Evolutionary conservation across 1,140 invertebrate genomes (phyloP), one percentile per base, ranked within the genome.

Genomic region (Scaptomyza graminum): DNA sequence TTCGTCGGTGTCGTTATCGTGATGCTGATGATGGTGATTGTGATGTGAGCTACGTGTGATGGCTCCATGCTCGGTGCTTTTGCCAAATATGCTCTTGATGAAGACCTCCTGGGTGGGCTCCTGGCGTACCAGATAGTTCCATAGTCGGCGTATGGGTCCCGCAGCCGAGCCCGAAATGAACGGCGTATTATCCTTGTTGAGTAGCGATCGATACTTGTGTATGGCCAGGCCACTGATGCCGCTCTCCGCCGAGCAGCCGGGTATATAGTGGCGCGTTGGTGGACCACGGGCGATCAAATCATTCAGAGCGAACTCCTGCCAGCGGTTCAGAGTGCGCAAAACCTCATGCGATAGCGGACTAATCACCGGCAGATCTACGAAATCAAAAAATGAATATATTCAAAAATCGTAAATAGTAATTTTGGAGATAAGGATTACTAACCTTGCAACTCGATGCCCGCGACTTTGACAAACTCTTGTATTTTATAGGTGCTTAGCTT

Each of bases 161-260:
- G 97, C 94, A 22, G 96, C 95, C 46, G 95, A 95, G 56, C 95
- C 93, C 9, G 93, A 93, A n/a, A 94, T 93, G 92, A 99, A 99
- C 28, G 99, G 99, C 4, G 98, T 99, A 90, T 99, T 99, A 60
- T 95, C 94, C 79, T 96, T 96, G 78, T 99, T 97, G 41, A 99
- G 92, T 5, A 99, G 92, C 77, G 96, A 95, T 81, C 97, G 95
- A 92, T 99, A 99, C 92, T 99, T 99, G 76, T 97, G 95, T 75
- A 98, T 96, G 15, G 97, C 95, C 37, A 97, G 96, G 0, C 96
- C 96, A 28, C 93, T 92, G 6, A 94, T 93, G 54, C 93, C 93
- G 71, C 94, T 95, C 91, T 95, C 96, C 50, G 95, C 95, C 93
- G 94, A 96, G 90, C 96, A 97, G 41, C 96, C 96, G 11, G 73